Conservation (phyloP, 2,113 vertebrate species). For the Sterna hirundo region DNA sequence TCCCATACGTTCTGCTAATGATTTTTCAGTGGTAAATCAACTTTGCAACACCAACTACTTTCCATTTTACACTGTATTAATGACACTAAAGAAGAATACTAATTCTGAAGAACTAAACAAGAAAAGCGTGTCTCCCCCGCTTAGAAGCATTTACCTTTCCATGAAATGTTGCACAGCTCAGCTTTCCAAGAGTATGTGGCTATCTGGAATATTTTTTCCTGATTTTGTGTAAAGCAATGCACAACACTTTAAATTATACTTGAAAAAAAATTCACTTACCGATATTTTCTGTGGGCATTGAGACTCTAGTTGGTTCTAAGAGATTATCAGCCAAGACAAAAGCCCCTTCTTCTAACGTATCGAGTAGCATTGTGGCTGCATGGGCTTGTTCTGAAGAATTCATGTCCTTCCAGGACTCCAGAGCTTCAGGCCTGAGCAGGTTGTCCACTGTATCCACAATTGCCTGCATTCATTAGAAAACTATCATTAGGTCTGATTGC, state of each 20-base stretch:
- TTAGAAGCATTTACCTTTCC: not conserved
- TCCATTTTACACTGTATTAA: constrained; percentile 25
- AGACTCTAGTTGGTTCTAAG: constrained; percentile 93
- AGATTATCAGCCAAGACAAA: constrained; percentile 98
- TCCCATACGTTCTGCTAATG: not conserved
- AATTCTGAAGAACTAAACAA: not conserved
- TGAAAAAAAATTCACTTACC: constrained; percentile 79
- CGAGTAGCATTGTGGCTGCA: constrained; percentile 96
- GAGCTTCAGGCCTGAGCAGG: constrained; percentile 92
- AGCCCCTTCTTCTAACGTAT: constrained; percentile 96
- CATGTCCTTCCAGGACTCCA: constrained; percentile 98
- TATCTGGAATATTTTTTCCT: not conserved
- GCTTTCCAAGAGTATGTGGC: not conserved
- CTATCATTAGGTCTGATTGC: constrained; percentile 63
- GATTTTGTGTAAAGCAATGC: not conserved
- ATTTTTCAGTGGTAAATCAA: constrained; percentile 56
- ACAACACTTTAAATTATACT: not conserved
- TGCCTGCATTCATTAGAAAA: constrained; percentile 85
- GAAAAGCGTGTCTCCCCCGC: not conserved
- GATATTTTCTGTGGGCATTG: constrained; percentile 97
- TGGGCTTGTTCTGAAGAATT: constrained; percentile 97
- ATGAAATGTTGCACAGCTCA: not conserved
- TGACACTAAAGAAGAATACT: not conserved
- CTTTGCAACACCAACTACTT: not conserved
- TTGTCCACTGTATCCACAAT: constrained; percentile 99